These are phyloP conservation scores for Xestia xanthographa DNA, from an alignment of 2,888 invertebrate species.

Conservation along the genomic window DNA sequence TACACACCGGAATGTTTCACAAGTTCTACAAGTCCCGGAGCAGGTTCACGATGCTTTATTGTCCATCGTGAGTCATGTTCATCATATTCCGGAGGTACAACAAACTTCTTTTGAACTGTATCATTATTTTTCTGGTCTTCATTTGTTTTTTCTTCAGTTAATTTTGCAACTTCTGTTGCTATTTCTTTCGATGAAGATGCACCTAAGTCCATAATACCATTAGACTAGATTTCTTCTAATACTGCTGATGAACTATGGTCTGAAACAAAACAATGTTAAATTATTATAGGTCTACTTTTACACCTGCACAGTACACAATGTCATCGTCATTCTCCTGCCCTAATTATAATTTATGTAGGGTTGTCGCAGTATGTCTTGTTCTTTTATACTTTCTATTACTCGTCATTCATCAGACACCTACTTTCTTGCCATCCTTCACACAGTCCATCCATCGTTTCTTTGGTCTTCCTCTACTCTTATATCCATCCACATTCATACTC, in stretches of 20 bases:
- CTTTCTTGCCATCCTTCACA: not conserved
- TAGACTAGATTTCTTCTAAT: not conserved
- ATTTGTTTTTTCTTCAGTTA: not conserved
- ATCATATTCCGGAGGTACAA: slow-evolving; percentile 14
- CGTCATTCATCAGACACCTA: not conserved
- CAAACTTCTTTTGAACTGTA: slow-evolving; percentile 1
- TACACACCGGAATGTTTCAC: slow-evolving; percentile 1
- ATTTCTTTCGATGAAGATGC: slow-evolving; percentile 3
- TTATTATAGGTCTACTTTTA: not conserved
- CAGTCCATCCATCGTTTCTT: not conserved
- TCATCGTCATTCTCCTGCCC: not conserved
- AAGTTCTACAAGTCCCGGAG: slow-evolving; percentile 18
- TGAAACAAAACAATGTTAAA: not conserved
- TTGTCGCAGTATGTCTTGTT: not conserved
- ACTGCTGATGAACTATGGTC: not conserved
- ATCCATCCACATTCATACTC: not conserved
- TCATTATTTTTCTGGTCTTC: not conserved
- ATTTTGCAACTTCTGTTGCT: not conserved
- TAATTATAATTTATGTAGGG: no score
- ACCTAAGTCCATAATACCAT: not conserved
- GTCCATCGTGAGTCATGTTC: slow-evolving; percentile 30
- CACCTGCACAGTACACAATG: not conserved
- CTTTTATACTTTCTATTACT: not conserved
- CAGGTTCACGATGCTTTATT: slow-evolving; percentile 11
- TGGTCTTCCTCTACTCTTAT: not conserved